A percentile compares a stretch with the other conserved stretches of the same genome.
Conservation (phyloP, 1,140 invertebrate species). For the Ceratina japonica region DNA sequence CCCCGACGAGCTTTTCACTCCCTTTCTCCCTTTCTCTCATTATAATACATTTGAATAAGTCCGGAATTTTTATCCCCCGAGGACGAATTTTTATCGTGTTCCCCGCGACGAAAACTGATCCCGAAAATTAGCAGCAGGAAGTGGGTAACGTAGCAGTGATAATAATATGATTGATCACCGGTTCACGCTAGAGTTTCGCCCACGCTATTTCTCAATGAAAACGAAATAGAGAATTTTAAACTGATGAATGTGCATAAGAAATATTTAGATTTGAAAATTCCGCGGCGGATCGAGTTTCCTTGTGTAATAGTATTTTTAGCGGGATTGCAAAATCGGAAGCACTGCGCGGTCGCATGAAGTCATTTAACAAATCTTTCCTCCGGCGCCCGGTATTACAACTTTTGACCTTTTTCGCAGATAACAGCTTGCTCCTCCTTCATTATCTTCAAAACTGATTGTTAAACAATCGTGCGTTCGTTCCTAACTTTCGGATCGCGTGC, state of each 20-base stretch:
- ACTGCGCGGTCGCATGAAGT: neutral
- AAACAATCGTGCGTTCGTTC: conserved; percentile 11
- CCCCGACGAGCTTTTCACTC: neutral
- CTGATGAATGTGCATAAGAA: too few species aligned
- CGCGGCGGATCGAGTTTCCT: too few species aligned
- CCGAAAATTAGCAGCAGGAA: neutral
- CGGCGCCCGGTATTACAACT: neutral
- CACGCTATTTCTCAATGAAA: too few species aligned
- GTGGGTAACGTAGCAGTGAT: too few species aligned
- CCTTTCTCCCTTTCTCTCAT: neutral
- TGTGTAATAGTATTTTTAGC: neutral
- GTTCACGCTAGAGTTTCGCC: too few species aligned
- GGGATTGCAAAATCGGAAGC: neutral
- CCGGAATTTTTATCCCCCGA: neutral
- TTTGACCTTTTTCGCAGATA: conserved; percentile 5
- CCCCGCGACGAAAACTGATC: neutral
- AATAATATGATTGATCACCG: too few species aligned
- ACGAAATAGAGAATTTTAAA: too few species aligned
- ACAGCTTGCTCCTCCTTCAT: conserved; percentile 4
- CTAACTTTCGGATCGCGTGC: conserved; percentile 16
- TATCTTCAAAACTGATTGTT: conserved; percentile 19
- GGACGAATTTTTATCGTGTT: neutral
- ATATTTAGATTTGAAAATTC: too few species aligned
- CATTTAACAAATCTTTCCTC: neutral
- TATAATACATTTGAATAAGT: conserved; percentile 28